Evolutionary conservation across 2,888 invertebrate species (phyloP).

Genomic region (Polylopha cassiicola): DNA sequence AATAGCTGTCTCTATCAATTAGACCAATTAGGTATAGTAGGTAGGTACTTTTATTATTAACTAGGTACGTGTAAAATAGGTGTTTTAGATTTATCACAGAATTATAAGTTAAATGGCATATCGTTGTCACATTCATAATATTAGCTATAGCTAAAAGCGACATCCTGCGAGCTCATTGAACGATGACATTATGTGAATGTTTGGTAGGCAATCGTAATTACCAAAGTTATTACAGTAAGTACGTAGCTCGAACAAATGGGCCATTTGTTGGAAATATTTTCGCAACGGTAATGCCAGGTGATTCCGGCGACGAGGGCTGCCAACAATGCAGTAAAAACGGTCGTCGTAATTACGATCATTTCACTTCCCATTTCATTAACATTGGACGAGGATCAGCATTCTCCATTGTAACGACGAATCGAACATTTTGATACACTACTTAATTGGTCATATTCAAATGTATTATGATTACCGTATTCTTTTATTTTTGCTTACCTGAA

Average conservation of each 20-base stretch:
- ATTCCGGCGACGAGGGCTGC: slow-evolving; percentile 55
- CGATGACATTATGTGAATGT: slow-evolving; percentile 38
- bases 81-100: too few species aligned
- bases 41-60: too few species aligned
- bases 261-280: slow-evolving; percentile 70
- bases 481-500: too few species aligned
- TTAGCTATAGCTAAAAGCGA: slow-evolving; percentile 7
- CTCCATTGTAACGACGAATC: slow-evolving; percentile 47
- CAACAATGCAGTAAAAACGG: slow-evolving; percentile 70
- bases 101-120: too few species aligned
- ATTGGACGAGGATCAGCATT: slow-evolving; percentile 57
- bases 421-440: slow-evolving; percentile 24
- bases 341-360: slow-evolving; percentile 68
- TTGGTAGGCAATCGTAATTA: slow-evolving; percentile 60
- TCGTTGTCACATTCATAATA: too few species aligned
- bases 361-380: slow-evolving; percentile 69
- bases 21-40: too few species aligned
- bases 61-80: too few species aligned
- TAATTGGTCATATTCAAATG: too few species aligned
- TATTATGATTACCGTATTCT: too few species aligned
- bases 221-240: slow-evolving; percentile 64
- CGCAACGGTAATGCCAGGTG: slow-evolving; percentile 68
- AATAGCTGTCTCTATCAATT: too few species aligned
- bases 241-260: slow-evolving; percentile 56
- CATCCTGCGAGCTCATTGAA: slow-evolving; percentile 9